Conservation (phyloP, 1,140 invertebrate species). For the Drosophila busckii region DNA sequence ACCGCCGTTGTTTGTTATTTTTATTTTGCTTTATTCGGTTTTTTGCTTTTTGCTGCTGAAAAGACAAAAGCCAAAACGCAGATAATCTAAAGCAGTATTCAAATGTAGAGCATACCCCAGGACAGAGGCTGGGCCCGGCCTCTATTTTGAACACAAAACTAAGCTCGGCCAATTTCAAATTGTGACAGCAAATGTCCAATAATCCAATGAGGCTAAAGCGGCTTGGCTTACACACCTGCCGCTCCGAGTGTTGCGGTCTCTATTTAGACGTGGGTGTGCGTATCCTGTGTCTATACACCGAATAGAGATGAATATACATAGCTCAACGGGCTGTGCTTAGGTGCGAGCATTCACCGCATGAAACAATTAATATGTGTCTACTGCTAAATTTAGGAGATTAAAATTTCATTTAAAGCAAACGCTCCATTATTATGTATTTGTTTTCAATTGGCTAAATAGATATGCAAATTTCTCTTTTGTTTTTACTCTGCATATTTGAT, state of each 20-base stretch:
- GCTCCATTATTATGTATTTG: too few relatives aligned
- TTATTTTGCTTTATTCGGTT: conserved; percentile 41
- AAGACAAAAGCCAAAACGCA: conserved; percentile 13
- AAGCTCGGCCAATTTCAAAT: conserved; percentile 53
- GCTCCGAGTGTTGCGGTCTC: neutral
- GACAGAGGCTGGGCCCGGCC: neutral
- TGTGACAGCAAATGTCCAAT: conserved; percentile 44
- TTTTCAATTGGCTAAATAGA: neutral
- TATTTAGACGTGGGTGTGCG: neutral
- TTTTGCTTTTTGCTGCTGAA: too few relatives aligned
- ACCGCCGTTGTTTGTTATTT: conserved; percentile 48
- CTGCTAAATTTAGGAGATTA: too few relatives aligned
- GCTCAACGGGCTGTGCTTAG: too few relatives aligned
- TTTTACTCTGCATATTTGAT: conserved; percentile 4
- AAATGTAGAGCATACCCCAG: neutral
- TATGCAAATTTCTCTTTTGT: neutral
- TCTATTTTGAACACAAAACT: conserved; percentile 34
- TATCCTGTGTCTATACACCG: conserved; percentile 8
- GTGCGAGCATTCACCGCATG: too few relatives aligned
- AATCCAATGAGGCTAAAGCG: conserved; percentile 54
- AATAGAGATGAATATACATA: too few relatives aligned
- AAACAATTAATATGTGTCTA: too few relatives aligned
- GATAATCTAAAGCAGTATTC: conserved; percentile 15
- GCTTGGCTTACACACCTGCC: conserved; percentile 14
- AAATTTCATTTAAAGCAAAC: too few relatives aligned